Evolutionary conservation across 1,140 invertebrate genomes (phyloP).

Genomic region (Nomia melanderi): DNA sequence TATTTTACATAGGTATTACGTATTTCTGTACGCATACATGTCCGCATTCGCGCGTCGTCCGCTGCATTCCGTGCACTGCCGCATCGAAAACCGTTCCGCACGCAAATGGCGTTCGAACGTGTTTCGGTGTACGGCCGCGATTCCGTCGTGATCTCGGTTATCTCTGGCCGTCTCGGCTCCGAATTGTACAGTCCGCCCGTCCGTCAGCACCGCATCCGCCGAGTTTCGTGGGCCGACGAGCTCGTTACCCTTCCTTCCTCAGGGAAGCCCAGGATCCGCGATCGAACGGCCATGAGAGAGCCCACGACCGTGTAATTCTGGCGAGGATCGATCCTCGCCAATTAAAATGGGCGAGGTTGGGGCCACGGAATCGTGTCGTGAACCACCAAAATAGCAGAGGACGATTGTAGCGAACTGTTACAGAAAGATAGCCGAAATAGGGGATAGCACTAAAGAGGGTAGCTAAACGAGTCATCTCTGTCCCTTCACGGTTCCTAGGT

Average conservation of each 20-base stretch:
- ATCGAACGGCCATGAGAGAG: slow-evolving; percentile 40
- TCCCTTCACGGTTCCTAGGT: too few species aligned
- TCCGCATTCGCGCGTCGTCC: slow-evolving; percentile 3
- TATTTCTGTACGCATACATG: not conserved
- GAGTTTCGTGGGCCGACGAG: not conserved
- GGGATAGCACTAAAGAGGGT: not conserved
- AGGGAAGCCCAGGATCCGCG: too few species aligned
- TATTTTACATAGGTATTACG: too few species aligned
- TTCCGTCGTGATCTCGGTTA: slow-evolving; percentile 14
- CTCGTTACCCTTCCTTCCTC: not conserved
- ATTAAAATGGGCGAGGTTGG: slow-evolving; percentile 53
- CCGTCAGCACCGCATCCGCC: too few species aligned
- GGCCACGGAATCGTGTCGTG: slow-evolving; percentile 16
- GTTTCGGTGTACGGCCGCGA: not conserved
- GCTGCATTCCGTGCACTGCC: not conserved
- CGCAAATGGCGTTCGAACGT: slow-evolving; percentile 24
- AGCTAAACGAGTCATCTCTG: too few species aligned
- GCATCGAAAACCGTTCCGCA: slow-evolving; percentile 4
- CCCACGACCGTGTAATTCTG: slow-evolving; percentile 40
- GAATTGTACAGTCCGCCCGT: not conserved
- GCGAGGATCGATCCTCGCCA: slow-evolving; percentile 42
- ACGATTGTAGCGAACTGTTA: too few species aligned
- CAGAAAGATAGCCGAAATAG: too few species aligned
- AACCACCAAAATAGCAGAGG: not conserved
- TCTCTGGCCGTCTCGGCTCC: not conserved